Conservation (phyloP, 1,140 invertebrate genomes). For the Thaumetopoea pityocampa region DNA sequence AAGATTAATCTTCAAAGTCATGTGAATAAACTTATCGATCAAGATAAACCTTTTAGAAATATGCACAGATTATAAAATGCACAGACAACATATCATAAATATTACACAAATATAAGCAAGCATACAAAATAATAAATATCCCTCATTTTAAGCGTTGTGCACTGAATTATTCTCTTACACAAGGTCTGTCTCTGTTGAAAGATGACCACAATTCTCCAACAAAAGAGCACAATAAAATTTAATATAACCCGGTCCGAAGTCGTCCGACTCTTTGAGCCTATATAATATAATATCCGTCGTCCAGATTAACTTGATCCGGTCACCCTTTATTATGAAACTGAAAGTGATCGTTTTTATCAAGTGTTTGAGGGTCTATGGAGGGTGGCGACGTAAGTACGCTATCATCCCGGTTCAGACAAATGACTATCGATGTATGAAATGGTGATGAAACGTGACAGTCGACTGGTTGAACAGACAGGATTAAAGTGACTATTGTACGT, state of each 20-base stretch:
- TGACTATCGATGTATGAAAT: constrained; percentile 20
- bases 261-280: constrained; percentile 10
- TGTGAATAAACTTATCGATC: too few relatives aligned
- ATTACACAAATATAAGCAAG: too few relatives aligned
- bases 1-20: too few relatives aligned
- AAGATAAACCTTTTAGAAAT: too few relatives aligned
- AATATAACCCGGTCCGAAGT: constrained; percentile 10
- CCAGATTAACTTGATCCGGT: constrained; percentile 5
- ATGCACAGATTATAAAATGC: too few relatives aligned
- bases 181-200: constrained; percentile 10
- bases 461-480: too few relatives aligned
- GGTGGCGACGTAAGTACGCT: constrained; percentile 1
- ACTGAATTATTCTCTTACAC: background rate
- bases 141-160: constrained; percentile 10
- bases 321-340: background rate
- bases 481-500: too few relatives aligned
- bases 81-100: too few relatives aligned
- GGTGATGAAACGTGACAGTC: constrained; percentile 15
- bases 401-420: constrained; percentile 7
- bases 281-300: constrained; percentile 1
- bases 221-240: constrained; percentile 17
- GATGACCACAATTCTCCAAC: constrained; percentile 19
- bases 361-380: constrained; percentile 1
- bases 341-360: background rate
- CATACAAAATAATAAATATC: too few relatives aligned